These are phyloP conservation scores for Pristionchus maxplancki DNA, from an alignment of 2,888 invertebrate species.

Conservation along the genomic window DNA sequence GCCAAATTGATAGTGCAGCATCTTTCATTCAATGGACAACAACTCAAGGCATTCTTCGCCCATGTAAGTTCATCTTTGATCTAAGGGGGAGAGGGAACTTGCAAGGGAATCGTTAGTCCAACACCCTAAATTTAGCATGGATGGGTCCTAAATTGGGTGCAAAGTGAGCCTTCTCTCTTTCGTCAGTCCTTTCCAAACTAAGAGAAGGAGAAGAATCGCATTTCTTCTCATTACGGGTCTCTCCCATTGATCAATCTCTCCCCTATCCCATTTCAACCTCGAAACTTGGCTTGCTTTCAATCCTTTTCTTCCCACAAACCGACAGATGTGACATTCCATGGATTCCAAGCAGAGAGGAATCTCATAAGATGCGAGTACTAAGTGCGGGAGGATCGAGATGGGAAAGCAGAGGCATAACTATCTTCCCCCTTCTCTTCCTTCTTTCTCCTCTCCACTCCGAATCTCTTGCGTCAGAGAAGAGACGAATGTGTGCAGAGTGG, in stretches of 20 bases:
- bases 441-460: slow-evolving; percentile 12
- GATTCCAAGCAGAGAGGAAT: neutral
- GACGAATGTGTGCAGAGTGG: neutral
- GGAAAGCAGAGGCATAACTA: slow-evolving; percentile 8
- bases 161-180: slow-evolving; percentile 27
- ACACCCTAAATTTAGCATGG: slow-evolving; percentile 8
- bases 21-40: slow-evolving; percentile 74
- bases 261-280: neutral
- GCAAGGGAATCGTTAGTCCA: neutral
- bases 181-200: slow-evolving; percentile 19
- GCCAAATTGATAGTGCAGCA: slow-evolving; percentile 76
- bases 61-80: slow-evolving; percentile 60
- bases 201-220: slow-evolving; percentile 22
- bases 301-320: neutral
- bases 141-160: slow-evolving; percentile 24
- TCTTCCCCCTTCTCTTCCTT: slow-evolving; percentile 18
- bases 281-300: neutral
- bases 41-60: slow-evolving; percentile 75
- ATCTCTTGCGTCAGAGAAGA: slow-evolving; percentile 15
- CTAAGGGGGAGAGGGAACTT: neutral
- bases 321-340: slow-evolving; percentile 7
- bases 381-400: slow-evolving; percentile 30
- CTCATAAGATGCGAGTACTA: neutral
- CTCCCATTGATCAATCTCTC: neutral
- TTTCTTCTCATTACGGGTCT: slow-evolving; percentile 26